Conservation (phyloP, 1,140 invertebrate genomes). For the Drosophila serrata region DNA sequence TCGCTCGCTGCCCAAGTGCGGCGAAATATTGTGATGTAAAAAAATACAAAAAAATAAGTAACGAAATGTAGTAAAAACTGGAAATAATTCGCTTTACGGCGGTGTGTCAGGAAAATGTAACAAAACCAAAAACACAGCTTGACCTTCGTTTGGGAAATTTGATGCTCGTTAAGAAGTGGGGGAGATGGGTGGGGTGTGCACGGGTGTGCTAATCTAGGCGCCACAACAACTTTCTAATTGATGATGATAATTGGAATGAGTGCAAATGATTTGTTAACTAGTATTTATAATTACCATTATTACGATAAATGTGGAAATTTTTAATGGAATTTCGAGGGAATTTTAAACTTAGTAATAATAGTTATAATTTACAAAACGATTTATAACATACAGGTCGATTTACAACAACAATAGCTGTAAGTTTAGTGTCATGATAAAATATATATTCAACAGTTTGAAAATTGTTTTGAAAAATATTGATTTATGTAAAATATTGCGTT, state of each 20-base stretch:
- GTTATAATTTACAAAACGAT: too few relatives aligned
- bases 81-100: slow-evolving; percentile 49
- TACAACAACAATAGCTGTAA: background rate
- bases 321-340: background rate
- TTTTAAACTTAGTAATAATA: background rate
- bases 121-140: slow-evolving; percentile 66
- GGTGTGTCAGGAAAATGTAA: slow-evolving; percentile 28
- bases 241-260: slow-evolving; percentile 49
- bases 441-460: too few relatives aligned
- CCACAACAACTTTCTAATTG: slow-evolving; percentile 78
- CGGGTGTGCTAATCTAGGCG: slow-evolving; percentile 31
- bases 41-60: slow-evolving; percentile 17
- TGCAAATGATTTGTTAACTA: slow-evolving; percentile 47
- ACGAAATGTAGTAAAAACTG: slow-evolving; percentile 63
- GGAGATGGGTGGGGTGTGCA: too few relatives aligned
- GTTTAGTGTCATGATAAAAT: background rate
- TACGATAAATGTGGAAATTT: slow-evolving; percentile 24
- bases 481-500: background rate
- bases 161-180: slow-evolving; percentile 40
- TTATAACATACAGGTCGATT: too few relatives aligned
- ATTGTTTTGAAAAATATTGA: too few relatives aligned
- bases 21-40: slow-evolving; percentile 59
- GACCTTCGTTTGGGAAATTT: slow-evolving; percentile 73
- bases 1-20: slow-evolving; percentile 21
- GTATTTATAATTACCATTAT: slow-evolving; percentile 28